Evolutionary conservation across 2,797 vertebrate species (phyloP).

Genomic region (Anolis apletophallus): DNA sequence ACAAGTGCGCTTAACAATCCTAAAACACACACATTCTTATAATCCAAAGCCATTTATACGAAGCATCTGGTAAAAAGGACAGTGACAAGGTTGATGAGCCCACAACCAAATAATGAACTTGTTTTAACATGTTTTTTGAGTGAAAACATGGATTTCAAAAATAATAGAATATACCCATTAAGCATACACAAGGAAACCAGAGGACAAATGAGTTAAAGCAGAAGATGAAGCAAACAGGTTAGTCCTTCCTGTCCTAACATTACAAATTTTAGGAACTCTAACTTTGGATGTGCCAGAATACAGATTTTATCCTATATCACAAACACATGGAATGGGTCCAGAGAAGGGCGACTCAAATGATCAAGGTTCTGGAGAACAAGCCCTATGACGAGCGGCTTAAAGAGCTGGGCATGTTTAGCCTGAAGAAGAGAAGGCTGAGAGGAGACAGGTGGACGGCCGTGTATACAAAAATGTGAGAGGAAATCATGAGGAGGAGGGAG

Average conservation of each 20-base stretch:
- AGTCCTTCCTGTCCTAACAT: conserved; percentile 18
- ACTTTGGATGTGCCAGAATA: not conserved
- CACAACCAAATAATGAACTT: not conserved
- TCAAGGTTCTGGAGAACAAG: too few species aligned
- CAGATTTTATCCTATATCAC: not conserved
- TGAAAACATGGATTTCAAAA: not conserved
- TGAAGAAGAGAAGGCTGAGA: too few species aligned
- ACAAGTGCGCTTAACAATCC: conserved; percentile 74
- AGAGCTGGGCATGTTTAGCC: too few species aligned
- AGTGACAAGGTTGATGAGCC: conserved; percentile 47
- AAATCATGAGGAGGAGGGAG: too few species aligned
- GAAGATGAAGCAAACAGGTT: conserved; percentile 16
- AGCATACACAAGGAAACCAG: not conserved
- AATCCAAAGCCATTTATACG: conserved; percentile 68
- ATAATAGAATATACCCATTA: not conserved
- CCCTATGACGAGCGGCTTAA: too few species aligned
- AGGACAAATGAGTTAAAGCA: not conserved
- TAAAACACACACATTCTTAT: conserved; percentile 61
- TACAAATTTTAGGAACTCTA: not conserved
- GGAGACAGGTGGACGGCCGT: too few species aligned
- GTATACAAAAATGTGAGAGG: too few species aligned
- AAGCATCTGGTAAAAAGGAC: conserved; percentile 59
- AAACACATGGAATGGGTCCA: not conserved
- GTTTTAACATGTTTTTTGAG: not conserved
- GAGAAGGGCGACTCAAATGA: too few species aligned